A percentile compares a stretch with the other conserved stretches of the same genome.
phyloP scores from a whole-genome alignment of 2,797 vertebrate species.

The Cossypha caffra region DNA sequence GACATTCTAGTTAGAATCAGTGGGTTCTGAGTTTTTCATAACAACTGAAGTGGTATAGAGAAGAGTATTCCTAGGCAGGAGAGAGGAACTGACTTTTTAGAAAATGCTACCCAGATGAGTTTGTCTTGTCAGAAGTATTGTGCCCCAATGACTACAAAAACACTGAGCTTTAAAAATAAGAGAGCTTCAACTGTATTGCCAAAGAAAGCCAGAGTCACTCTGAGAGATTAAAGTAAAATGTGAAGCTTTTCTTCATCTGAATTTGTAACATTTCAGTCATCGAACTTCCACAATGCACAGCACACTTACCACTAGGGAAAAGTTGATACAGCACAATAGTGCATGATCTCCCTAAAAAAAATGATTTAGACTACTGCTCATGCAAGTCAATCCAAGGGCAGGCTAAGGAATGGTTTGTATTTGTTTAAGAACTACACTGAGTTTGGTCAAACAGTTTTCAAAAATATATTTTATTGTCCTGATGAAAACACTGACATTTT shows the following conservation, averaged over 20 bases:
- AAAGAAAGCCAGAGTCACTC: background rate
- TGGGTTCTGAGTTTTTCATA: background rate
- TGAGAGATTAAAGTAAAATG: background rate
- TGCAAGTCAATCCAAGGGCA: background rate
- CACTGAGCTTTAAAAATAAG: background rate
- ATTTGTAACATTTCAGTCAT: background rate
- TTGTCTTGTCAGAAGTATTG: background rate
- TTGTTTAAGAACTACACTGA: background rate
- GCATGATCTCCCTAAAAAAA: background rate
- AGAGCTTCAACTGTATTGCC: background rate
- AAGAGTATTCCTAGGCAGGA: background rate
- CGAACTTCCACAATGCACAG: background rate
- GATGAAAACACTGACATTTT: background rate
- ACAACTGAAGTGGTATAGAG: background rate
- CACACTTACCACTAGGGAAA: background rate
- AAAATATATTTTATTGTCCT: background rate
- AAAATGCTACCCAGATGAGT: background rate
- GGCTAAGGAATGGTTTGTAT: background rate
- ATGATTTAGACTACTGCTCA: background rate
- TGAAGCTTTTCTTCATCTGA: background rate
- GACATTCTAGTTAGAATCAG: background rate
- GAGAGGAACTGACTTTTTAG: background rate
- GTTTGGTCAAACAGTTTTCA: background rate
- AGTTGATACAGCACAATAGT: background rate
- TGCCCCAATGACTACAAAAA: background rate